Conservation (phyloP, 1,140 invertebrate species). For the Trichonephila inaurata region DNA sequence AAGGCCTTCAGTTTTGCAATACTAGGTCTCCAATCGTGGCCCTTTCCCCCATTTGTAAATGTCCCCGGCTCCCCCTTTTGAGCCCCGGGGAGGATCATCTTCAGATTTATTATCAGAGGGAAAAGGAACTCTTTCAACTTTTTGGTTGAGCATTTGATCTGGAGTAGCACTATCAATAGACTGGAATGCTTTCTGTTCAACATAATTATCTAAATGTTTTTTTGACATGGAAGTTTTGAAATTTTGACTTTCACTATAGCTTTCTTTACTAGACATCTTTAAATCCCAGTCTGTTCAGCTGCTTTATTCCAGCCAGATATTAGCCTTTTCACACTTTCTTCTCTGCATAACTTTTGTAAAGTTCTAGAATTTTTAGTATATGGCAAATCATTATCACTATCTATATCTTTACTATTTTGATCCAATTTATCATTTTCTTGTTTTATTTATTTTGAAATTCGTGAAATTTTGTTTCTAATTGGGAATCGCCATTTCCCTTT, state of each 20-base stretch:
- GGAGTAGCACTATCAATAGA: neutral
- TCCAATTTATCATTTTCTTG: conserved; percentile 28
- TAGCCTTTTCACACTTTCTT: conserved; percentile 77
- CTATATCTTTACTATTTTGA: neutral
- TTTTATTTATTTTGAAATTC: neutral
- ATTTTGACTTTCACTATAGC: neutral
- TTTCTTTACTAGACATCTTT: conserved; percentile 21
- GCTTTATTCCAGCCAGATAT: conserved; percentile 77
- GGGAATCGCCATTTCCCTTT: too few species aligned
- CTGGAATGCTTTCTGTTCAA: conserved; percentile 25
- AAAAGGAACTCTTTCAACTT: conserved; percentile 1
- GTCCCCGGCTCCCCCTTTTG: too few species aligned
- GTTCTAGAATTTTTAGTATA: conserved; percentile 70
- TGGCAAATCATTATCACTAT: conserved; percentile 18
- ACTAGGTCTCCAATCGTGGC: conserved; percentile 82
- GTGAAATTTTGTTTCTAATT: neutral
- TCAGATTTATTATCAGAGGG: neutral
- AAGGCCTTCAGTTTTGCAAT: conserved; percentile 82
- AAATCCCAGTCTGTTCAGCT: conserved; percentile 33
- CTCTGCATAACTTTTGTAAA: conserved; percentile 70
- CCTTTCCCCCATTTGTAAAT: too few species aligned
- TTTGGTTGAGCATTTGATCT: conserved; percentile 30
- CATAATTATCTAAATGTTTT: conserved; percentile 20
- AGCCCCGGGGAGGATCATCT: too few species aligned
- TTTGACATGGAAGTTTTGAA: conserved; percentile 42